These are phyloP conservation scores for Phoebastria nigripes DNA, from an alignment of 2,797 vertebrate genomes.

Conservation along the genomic window DNA sequence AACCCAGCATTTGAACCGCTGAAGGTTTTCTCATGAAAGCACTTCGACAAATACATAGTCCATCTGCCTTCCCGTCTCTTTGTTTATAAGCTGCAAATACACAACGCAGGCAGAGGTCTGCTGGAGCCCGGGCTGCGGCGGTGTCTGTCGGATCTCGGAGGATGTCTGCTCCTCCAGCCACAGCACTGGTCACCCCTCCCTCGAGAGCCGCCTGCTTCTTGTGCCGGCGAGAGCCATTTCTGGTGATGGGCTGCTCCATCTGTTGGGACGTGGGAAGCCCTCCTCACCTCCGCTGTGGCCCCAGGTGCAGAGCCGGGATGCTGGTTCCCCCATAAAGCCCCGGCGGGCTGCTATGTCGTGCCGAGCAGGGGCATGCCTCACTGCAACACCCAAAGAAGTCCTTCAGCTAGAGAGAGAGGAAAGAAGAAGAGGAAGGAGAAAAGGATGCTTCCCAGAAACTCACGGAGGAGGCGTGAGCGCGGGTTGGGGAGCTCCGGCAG, in stretches of 20 bases:
- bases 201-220: neutral
- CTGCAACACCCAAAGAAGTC: neutral
- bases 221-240: neutral
- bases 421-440: neutral
- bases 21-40: neutral
- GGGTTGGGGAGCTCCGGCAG: neutral
- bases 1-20: neutral
- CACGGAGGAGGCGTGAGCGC: rapidly evolving
- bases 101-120: neutral
- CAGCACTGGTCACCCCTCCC: neutral
- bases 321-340: neutral
- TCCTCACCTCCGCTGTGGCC: rapidly evolving
- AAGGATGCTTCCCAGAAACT: neutral
- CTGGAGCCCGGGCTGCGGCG: neutral
- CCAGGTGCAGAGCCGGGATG: rapidly evolving
- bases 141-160: neutral
- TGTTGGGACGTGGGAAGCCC: neutral
- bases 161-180: neutral
- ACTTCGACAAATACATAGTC: neutral
- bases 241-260: neutral
- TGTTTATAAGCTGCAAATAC: neutral
- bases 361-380: rapidly evolving
- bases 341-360: rapidly evolving
- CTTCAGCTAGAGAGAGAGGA: neutral
- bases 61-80: neutral